Base-by-base conservation (phyloP, 2,797 vertebrate genomes). In the Lutjanus campechanus region DNA sequence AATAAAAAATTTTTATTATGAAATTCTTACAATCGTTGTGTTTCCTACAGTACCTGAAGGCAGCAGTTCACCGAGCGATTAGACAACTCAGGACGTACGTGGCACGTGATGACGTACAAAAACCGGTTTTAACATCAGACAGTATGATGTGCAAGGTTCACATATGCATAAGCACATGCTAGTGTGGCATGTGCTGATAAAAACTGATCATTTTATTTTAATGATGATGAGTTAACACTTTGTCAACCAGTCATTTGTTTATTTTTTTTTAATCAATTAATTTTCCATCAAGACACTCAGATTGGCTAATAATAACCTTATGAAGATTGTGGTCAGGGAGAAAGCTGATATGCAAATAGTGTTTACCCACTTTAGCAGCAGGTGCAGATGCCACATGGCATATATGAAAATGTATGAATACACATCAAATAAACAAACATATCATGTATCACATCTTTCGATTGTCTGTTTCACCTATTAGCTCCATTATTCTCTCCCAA, bases 1-100 rank as follows among this genome's bases (percentile, higher is more conserved):
- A n/a, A 54, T 4, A 3, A 2, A 36, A 2, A 4, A 3, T 36
- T 36, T 36, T 36, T 36, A 36, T 36, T 36, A 36, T 36, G 16
- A 4, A 43, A 53, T 15, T 11, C 3, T 40, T 15, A 59, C 1
- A 11, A 1, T 17, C 2, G 7, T 29, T 5, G 3, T 40, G 0
- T 73, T 79, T 77, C 68, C 63, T 11, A 66, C 11, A 49, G 70
- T 22, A 73, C 85, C 10, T 91, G 81, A 91, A 93, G 49, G 91
- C 80, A 90, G 40, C 91, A 77, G 20, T 70, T 71, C 16, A 61
- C 54, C 7, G 20, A 22, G 59, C 0, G 54, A 76, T 81, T 78
- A 74, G 51, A 36, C 11, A 41, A 58, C 43, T 40, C 63, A 22
- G 22, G 4, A 36, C 10, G 56, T 55, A 58, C 59, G 50, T 77